Evolutionary conservation across 1,140 invertebrate genomes (phyloP).

Genomic region (Polypedilum vanderplanki): DNA sequence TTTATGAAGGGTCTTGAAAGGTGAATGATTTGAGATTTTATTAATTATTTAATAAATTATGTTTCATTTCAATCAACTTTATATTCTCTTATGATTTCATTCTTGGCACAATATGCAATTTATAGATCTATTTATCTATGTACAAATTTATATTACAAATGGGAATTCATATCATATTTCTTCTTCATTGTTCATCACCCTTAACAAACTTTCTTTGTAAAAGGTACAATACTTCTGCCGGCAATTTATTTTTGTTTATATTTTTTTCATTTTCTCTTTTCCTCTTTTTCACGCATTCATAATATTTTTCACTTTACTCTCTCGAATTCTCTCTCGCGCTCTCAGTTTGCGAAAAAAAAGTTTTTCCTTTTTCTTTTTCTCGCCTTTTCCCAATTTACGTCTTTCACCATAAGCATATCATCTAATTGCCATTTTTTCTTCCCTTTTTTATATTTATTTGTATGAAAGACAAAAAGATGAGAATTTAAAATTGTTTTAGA

Average conservation of each 20-base stretch:
- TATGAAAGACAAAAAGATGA: too few species aligned
- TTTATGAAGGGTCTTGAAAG: too few species aligned
- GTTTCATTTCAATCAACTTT: too few species aligned
- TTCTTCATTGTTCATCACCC: not conserved
- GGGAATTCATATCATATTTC: not conserved
- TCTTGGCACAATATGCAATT: not conserved
- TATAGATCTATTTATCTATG: not conserved
- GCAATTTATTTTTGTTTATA: slow-evolving; percentile 8
- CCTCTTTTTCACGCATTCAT: not conserved
- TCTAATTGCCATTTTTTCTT: slow-evolving; percentile 19
- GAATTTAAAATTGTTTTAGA: too few species aligned
- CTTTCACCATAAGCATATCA: slow-evolving; percentile 5
- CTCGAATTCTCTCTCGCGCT: not conserved
- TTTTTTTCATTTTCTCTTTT: too few species aligned
- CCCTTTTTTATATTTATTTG: not conserved
- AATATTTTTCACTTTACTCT: not conserved
- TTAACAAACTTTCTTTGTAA: not conserved
- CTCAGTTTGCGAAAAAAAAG: not conserved
- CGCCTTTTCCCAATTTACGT: slow-evolving; percentile 11
- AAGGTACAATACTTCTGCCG: not conserved
- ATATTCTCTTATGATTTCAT: too few species aligned
- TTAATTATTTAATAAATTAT: too few species aligned
- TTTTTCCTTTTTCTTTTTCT: slow-evolving; percentile 10
- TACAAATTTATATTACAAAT: not conserved
- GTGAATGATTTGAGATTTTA: too few species aligned